Conservation (phyloP, 2,888 invertebrate genomes). For the Mylabris sibirica region DNA sequence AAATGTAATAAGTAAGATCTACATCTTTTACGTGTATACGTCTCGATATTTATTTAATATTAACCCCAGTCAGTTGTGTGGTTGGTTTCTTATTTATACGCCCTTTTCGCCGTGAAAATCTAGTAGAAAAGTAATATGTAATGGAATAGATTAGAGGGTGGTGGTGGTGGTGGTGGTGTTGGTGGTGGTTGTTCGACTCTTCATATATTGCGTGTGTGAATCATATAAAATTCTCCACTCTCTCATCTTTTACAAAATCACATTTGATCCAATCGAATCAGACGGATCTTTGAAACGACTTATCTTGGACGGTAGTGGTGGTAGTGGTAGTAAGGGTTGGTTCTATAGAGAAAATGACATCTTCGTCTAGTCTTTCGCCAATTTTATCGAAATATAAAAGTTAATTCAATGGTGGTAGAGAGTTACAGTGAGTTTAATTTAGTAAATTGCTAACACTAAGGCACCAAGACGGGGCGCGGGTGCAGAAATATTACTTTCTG, state of each 20-base stretch:
- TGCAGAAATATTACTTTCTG: not conserved
- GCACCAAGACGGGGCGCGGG: not conserved
- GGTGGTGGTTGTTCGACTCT: not conserved
- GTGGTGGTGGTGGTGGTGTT: not conserved
- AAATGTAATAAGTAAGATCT: too few species aligned
- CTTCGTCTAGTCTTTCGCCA: not conserved
- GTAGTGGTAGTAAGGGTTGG: not conserved
- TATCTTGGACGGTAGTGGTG: not conserved
- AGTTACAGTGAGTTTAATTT: not conserved
- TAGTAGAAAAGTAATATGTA: not conserved
- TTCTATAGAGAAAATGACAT: constrained; percentile 3
- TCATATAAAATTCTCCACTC: not conserved
- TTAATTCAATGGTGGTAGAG: not conserved
- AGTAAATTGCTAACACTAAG: not conserved
- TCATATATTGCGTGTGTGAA: not conserved
- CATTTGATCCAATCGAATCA: constrained; percentile 16
- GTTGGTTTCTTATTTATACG: not conserved
- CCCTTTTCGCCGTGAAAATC: not conserved
- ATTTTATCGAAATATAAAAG: not conserved
- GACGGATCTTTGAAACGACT: not conserved
- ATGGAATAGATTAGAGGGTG: not conserved
- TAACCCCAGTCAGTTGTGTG: not conserved
- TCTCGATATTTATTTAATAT: not conserved
- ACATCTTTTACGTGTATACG: not conserved
- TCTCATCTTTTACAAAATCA: not conserved